These are phyloP conservation scores for Pseudococcus viburni DNA, from an alignment of 2,888 invertebrate species.

Conservation along the genomic window DNA sequence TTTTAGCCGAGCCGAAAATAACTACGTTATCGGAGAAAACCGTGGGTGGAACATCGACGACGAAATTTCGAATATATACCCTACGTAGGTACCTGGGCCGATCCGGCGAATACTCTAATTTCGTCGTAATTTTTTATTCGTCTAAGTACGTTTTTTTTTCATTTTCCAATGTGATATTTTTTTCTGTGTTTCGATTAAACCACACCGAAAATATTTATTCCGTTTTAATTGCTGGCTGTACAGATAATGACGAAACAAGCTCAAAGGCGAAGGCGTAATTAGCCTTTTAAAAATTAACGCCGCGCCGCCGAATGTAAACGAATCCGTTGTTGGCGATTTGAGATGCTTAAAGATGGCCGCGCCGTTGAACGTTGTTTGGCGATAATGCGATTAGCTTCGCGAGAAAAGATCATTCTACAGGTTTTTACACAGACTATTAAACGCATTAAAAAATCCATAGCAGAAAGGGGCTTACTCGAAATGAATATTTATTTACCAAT, in stretches of 20 bases:
- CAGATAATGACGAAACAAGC: neutral
- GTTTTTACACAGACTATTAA: neutral
- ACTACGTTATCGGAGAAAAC: no score
- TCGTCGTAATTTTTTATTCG: neutral
- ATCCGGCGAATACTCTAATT: neutral
- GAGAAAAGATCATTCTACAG: neutral
- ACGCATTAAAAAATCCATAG: neutral
- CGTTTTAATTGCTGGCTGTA: neutral
- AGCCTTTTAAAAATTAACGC: neutral
- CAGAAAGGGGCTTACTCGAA: neutral
- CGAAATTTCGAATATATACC: no score
- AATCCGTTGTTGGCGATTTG: neutral
- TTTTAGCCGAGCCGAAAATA: no score
- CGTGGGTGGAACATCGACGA: no score
- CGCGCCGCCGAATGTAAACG: neutral
- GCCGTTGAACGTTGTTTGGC: neutral
- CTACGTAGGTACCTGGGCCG: no score
- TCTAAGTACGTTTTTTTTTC: neutral
- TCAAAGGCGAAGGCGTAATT: neutral
- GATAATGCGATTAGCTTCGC: neutral
- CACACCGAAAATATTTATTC: neutral
- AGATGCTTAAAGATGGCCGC: neutral
- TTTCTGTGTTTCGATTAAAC: neutral
- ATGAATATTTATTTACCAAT: constrained; percentile 33
- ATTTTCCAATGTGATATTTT: neutral